Evolutionary conservation across 1,140 invertebrate genomes (phyloP).

Genomic region (Eulimnadia texana): DNA sequence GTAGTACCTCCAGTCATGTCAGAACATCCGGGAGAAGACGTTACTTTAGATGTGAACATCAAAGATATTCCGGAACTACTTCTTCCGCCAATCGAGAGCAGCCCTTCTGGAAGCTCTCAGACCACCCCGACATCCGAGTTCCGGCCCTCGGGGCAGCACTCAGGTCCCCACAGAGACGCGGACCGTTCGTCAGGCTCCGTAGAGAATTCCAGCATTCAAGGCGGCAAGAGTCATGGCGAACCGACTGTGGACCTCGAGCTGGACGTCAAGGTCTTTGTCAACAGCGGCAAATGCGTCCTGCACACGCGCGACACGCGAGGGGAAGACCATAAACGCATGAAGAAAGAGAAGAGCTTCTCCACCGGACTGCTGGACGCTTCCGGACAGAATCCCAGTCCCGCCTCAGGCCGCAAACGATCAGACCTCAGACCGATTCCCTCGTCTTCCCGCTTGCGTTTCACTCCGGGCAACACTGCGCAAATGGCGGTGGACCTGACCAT

Average conservation of each 20-base stretch:
- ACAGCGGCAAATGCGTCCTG: constrained; percentile 89
- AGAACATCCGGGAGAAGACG: neutral
- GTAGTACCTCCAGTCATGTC: constrained; percentile 37
- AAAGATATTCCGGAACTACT: neutral
- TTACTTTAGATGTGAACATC: no score
- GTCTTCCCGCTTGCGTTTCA: constrained; percentile 24
- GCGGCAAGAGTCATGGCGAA: constrained; percentile 33
- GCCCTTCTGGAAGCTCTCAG: neutral
- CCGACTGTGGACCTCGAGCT: constrained; percentile 93
- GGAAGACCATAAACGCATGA: constrained; percentile 45
- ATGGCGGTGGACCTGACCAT: constrained; percentile 66
- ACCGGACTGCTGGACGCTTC: constrained; percentile 43
- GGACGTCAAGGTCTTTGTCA: constrained; percentile 91
- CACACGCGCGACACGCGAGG: constrained; percentile 77
- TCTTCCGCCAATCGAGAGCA: constrained; percentile 6
- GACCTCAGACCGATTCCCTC: constrained; percentile 24
- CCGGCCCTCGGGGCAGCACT: neutral
- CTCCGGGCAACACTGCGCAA: constrained; percentile 28
- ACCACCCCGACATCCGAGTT: neutral
- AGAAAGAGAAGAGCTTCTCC: constrained; percentile 53
- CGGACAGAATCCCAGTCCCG: constrained; percentile 27
- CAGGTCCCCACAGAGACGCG: neutral
- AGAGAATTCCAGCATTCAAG: neutral
- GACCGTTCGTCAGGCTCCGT: neutral
- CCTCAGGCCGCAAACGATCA: constrained; percentile 14